Evolutionary conservation across 2,113 vertebrate species (phyloP).

Genomic region (Gorsachius goisagi): DNA sequence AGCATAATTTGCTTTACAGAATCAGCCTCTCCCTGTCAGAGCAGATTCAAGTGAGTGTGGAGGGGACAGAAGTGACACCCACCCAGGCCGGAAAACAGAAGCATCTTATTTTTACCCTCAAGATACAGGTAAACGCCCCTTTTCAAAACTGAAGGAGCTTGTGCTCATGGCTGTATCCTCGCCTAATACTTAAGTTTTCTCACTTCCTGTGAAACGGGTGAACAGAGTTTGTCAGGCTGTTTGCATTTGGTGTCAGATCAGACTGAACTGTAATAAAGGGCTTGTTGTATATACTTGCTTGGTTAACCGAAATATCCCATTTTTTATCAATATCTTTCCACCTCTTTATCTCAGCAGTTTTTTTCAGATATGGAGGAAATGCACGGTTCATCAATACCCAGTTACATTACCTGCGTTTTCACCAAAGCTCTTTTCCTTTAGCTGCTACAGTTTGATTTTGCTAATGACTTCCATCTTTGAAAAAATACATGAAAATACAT

Average conservation of each 20-base stretch:
- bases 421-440: background rate
- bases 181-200: background rate
- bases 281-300: background rate
- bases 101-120: background rate
- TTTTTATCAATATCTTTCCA: background rate
- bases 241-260: background rate
- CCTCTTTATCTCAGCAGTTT: background rate
- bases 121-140: background rate
- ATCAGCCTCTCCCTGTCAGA: background rate
- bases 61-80: background rate
- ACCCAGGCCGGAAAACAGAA: background rate
- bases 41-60: background rate
- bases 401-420: background rate
- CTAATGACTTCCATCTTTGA: background rate
- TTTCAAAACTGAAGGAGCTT: background rate
- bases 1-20: constrained; percentile 32
- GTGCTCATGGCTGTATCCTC: background rate
- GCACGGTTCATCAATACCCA: background rate
- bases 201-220: background rate
- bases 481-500: background rate
- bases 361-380: background rate
- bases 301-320: background rate
- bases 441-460: background rate
- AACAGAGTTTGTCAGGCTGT: background rate
- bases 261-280: background rate